A percentile compares a stretch with the other conserved stretches of the same genome.
Conservation (phyloP, 2,888 invertebrate species). For the Anthophora plumipes region DNA sequence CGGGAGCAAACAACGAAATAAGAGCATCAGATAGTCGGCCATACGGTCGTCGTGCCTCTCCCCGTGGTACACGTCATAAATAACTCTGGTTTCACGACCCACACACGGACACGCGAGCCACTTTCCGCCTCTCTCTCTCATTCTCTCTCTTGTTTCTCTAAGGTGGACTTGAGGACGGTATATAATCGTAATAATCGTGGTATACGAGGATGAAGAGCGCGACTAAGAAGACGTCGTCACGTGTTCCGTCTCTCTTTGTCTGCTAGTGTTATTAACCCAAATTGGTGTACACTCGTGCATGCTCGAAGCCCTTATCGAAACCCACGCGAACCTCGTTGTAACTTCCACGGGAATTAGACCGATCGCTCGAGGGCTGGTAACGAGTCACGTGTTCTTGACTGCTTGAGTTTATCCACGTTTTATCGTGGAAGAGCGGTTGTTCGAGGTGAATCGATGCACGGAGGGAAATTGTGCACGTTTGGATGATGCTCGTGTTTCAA, state of each 20-base stretch:
- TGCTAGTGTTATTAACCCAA: conserved; percentile 75
- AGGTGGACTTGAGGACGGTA: conserved; percentile 53
- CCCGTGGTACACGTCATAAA: conserved; percentile 74
- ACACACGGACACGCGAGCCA: conserved; percentile 41
- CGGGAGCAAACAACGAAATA: conserved; percentile 77
- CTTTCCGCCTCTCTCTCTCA: too few species aligned
- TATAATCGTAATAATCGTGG: conserved; percentile 65
- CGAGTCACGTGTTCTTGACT: conserved; percentile 18
- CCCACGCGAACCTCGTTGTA: conserved; percentile 41
- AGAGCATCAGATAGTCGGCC: conserved; percentile 75
- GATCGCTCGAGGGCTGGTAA: conserved; percentile 20
- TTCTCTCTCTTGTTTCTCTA: not conserved
- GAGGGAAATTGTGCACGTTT: not conserved
- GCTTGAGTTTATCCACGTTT: not conserved
- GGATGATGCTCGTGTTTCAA: not conserved
- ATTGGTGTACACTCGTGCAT: conserved; percentile 67
- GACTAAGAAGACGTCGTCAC: conserved; percentile 47
- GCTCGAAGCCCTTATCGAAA: conserved; percentile 64
- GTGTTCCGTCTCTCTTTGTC: conserved; percentile 14
- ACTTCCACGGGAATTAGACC: conserved; percentile 19
- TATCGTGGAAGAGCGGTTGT: too few species aligned
- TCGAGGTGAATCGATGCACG: not conserved
- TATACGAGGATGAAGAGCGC: conserved; percentile 40
- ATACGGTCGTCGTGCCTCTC: conserved; percentile 57
- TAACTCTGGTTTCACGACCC: conserved; percentile 71